Evolutionary conservation across 1,140 invertebrate species (phyloP).

Genomic region (Drosophila varians): DNA sequence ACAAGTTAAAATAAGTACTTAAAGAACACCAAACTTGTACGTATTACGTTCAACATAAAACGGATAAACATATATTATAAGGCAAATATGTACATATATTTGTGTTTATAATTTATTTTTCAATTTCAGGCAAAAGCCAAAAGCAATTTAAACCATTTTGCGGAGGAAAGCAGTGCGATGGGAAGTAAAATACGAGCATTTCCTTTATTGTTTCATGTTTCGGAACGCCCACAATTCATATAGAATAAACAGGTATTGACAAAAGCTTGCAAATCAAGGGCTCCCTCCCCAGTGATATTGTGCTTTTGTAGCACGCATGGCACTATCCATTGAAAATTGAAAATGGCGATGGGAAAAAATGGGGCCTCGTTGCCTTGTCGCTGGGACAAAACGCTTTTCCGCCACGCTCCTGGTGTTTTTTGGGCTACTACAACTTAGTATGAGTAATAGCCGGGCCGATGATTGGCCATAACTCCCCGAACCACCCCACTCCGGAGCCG

Average conservation of each 20-base stretch:
- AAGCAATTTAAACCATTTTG: conserved; percentile 44
- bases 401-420: conserved; percentile 30
- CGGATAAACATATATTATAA: conserved; percentile 20
- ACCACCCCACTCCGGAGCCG: conserved; percentile 29
- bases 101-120: conserved; percentile 39
- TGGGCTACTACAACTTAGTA: conserved; percentile 11
- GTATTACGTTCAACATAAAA: neutral
- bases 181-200: conserved; percentile 45
- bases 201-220: conserved; percentile 43
- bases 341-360: conserved; percentile 43
- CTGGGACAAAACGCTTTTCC: conserved; percentile 39
- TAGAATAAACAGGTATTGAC: conserved; percentile 47
- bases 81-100: conserved; percentile 14
- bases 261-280: conserved; percentile 45
- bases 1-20: neutral
- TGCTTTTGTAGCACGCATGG: conserved; percentile 39
- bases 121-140: conserved; percentile 40
- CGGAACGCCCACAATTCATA: conserved; percentile 43
- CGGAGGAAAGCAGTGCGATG: conserved; percentile 25
- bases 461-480: conserved; percentile 35
- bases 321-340: conserved; percentile 31
- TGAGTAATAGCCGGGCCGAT: conserved; percentile 21
- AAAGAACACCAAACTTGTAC: neutral
- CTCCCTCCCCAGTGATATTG: conserved; percentile 10
- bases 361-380: conserved; percentile 27